phyloP scores from a whole-genome alignment of 2,113 vertebrate species.

The Microcebus murinus region DNA sequence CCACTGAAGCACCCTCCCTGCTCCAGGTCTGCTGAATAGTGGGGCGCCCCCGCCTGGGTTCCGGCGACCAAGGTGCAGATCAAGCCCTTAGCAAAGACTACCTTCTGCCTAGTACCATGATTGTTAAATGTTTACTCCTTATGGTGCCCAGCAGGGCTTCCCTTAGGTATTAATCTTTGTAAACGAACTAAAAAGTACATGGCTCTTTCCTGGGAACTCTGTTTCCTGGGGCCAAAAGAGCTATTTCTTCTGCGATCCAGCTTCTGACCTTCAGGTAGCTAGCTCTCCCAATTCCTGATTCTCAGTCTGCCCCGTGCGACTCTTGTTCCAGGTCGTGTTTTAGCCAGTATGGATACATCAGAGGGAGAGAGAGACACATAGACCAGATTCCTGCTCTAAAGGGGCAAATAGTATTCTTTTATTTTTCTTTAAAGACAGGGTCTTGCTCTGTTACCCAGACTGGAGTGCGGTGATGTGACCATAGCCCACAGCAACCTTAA shows the following conservation, averaged over 20 bases:
- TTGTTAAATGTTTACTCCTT: not conserved
- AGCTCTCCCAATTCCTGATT: not conserved
- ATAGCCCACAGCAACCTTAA: too few species aligned
- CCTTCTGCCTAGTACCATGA: not conserved
- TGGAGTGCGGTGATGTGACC: too few species aligned
- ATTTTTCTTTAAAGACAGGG: too few species aligned
- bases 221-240: not conserved
- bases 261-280: not conserved
- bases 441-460: too few species aligned
- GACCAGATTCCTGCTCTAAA: not conserved
- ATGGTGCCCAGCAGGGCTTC: not conserved
- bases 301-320: not conserved
- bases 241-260: accelerated
- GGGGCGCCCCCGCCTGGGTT: not conserved
- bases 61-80: not conserved
- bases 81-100: not conserved
- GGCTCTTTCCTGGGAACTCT: not conserved
- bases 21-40: not conserved
- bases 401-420: not conserved
- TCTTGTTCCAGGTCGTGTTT: not conserved
- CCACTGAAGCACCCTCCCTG: not conserved
- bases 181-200: not conserved
- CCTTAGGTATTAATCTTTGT: not conserved
- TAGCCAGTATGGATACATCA: not conserved
- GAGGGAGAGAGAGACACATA: not conserved